Evolutionary conservation across 2,888 invertebrate species (phyloP).

Genomic region (Eretmocerus hayati): DNA sequence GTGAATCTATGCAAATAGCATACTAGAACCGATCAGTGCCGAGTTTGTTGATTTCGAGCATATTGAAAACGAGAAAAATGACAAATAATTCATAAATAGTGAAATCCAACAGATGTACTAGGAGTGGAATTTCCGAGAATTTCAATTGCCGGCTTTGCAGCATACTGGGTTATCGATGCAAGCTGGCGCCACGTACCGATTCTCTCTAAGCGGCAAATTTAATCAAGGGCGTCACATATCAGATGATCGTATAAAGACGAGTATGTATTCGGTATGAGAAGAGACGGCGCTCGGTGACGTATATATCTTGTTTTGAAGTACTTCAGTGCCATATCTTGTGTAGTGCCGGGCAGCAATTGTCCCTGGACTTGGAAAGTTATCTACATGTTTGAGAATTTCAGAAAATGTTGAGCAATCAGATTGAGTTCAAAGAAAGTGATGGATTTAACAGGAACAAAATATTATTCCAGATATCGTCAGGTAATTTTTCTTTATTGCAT

Average conservation of each 20-base stretch:
- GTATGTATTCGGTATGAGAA: neutral
- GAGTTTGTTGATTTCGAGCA: no score
- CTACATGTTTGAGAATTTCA: constrained; percentile 1
- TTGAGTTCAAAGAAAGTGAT: constrained; percentile 15
- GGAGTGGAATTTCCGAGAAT: no score
- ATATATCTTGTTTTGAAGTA: no score
- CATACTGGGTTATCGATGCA: no score
- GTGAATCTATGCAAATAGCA: no score
- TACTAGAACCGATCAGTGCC: no score
- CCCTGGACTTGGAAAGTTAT: no score
- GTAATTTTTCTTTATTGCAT: neutral
- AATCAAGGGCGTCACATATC: neutral
- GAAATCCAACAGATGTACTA: no score
- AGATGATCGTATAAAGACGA: neutral
- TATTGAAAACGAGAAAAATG: no score
- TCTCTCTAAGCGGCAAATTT: constrained; percentile 3
- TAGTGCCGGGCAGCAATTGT: no score
- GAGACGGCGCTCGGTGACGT: neutral
- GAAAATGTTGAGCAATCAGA: constrained; percentile 12
- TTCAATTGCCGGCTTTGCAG: no score
- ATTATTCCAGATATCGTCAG: constrained; percentile 9
- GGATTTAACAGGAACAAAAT: constrained; percentile 14
- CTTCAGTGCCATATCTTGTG: neutral
- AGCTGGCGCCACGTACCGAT: constrained; percentile 4
- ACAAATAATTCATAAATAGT: no score